phyloP scores from a whole-genome alignment of 2,113 vertebrate genomes.

The Euleptes europaea region DNA sequence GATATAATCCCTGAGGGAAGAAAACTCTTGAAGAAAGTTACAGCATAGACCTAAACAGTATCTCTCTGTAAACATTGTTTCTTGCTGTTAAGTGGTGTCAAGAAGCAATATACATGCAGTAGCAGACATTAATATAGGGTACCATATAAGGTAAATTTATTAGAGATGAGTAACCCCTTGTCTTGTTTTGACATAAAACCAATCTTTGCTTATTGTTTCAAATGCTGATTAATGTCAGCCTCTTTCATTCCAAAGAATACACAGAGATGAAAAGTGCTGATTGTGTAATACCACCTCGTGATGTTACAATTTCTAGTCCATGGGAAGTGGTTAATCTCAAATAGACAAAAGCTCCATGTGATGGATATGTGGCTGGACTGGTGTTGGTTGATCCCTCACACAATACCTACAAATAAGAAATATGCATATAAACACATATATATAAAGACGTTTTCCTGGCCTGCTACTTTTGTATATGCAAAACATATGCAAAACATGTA shows the following conservation, averaged over 20 bases:
- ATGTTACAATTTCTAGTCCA: constrained; percentile 10
- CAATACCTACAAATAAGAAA: background rate
- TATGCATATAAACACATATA: background rate
- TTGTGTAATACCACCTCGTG: constrained; percentile 43
- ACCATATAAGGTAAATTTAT: constrained; percentile 9
- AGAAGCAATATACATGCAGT: background rate
- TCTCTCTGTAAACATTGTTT: constrained; percentile 6
- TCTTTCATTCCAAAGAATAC: constrained; percentile 3
- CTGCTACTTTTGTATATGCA: background rate
- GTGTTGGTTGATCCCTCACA: background rate
- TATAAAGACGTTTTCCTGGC: background rate
- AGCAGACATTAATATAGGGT: background rate
- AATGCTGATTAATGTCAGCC: constrained; percentile 24
- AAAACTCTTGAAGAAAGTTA: background rate
- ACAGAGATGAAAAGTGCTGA: constrained; percentile 35
- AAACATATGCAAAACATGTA: too few species aligned
- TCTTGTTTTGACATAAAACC: constrained; percentile 35
- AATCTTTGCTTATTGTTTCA: constrained; percentile 38
- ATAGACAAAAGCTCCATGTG: background rate
- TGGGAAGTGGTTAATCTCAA: background rate
- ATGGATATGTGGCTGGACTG: background rate
- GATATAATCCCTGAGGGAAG: accelerated
- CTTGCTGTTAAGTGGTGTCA: constrained; percentile 7
- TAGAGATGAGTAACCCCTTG: constrained; percentile 20
- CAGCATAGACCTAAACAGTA: constrained; percentile 5